phyloP scores from a whole-genome alignment of 2,797 vertebrate species.

The Rhinella marina region DNA sequence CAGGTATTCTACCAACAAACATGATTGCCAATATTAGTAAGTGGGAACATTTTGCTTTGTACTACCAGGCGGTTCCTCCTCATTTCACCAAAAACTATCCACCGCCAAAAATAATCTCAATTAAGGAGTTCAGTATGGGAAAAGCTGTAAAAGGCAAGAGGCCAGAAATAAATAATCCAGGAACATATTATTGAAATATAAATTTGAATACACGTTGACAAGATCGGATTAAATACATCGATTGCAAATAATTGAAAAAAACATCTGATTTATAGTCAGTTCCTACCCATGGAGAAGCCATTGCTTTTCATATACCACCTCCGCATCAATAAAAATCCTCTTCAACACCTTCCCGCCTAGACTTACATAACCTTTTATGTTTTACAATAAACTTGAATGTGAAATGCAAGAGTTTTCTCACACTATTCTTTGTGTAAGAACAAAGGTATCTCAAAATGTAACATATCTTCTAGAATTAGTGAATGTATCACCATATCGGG shows the following conservation, averaged over 20 bases:
- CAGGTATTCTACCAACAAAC: too few species aligned
- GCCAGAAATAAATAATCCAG: not conserved
- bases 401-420: not conserved
- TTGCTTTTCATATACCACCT: conserved; percentile 11
- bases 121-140: too few species aligned
- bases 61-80: too few species aligned
- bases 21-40: too few species aligned
- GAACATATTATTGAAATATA: not conserved
- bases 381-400: not conserved
- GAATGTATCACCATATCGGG: not conserved
- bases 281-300: not conserved
- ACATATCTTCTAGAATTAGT: not conserved
- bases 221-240: not conserved
- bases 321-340: not conserved
- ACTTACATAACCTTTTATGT: not conserved
- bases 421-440: too few species aligned
- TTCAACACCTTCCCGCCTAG: not conserved
- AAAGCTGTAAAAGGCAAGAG: not conserved
- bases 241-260: not conserved
- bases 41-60: too few species aligned
- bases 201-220: not conserved
- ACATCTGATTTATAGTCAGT: not conserved
- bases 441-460: not conserved
- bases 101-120: too few species aligned
- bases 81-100: too few species aligned